Evolutionary conservation across 2,113 vertebrate genomes (phyloP).

Genomic region (Heterochromis multidens): DNA sequence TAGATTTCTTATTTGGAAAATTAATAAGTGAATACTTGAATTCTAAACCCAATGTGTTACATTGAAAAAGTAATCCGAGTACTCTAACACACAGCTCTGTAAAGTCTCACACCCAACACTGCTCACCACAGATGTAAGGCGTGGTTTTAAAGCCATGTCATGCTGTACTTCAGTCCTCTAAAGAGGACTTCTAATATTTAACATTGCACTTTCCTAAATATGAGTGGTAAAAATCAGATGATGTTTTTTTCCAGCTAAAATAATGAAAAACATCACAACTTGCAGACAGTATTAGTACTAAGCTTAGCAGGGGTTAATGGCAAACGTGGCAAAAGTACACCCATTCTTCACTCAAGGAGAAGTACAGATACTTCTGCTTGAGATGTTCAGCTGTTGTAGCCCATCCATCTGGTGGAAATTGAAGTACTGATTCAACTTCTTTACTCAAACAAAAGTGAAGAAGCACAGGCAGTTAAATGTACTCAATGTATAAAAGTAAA

Average conservation of each 20-base stretch:
- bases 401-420: not conserved
- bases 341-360: not conserved
- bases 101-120: not conserved
- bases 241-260: not conserved
- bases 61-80: not conserved
- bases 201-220: not conserved
- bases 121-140: not conserved
- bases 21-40: not conserved
- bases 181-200: no score
- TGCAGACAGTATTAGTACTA: no score
- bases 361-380: not conserved
- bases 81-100: not conserved
- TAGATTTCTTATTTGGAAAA: not conserved
- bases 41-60: not conserved
- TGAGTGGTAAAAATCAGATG: no score
- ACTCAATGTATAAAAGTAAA: not conserved
- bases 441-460: not conserved
- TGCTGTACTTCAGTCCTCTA: no score
- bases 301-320: not conserved
- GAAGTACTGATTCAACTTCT: not conserved
- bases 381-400: not conserved
- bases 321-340: not conserved
- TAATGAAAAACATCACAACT: not conserved
- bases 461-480: not conserved
- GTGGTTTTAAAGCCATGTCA: no score